Conservation (phyloP, 1,140 invertebrate species). For the Ericerus pela region DNA sequence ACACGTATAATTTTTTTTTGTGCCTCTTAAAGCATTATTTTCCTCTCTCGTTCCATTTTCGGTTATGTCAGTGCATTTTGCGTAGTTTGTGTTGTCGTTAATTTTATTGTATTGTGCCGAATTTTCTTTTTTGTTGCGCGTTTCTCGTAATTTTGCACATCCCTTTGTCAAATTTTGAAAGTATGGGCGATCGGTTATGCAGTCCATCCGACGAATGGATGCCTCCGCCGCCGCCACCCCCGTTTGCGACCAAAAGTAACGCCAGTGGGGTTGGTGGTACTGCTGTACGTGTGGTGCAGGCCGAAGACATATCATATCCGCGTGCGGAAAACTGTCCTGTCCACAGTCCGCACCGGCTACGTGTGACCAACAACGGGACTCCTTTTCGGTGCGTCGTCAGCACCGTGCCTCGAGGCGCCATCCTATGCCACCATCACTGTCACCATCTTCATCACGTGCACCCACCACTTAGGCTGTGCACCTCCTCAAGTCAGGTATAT, state of each 20-base stretch:
- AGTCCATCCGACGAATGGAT: constrained; percentile 14
- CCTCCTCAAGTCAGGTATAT: constrained; percentile 29
- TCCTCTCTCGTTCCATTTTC: no score
- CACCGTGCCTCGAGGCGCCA: background rate
- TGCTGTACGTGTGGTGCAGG: constrained; percentile 9
- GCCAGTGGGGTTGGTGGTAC: no score
- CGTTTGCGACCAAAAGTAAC: constrained; percentile 17
- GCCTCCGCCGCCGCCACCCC: constrained; percentile 16
- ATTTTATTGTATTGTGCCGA: no score
- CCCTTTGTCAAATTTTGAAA: no score
- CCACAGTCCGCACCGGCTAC: constrained; percentile 45
- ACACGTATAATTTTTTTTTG: no score
- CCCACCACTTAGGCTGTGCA: constrained; percentile 19
- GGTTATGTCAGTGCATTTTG: no score
- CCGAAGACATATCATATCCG: constrained; percentile 14
- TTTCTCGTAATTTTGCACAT: no score
- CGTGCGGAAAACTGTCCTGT: constrained; percentile 37
- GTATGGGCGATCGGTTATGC: constrained; percentile 13
- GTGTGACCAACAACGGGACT: constrained; percentile 29
- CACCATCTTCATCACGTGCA: constrained; percentile 22
- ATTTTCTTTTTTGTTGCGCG: no score
- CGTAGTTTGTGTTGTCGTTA: background rate
- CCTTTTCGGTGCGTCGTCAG: background rate
- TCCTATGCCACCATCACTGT: constrained; percentile 20
- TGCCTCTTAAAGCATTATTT: no score